These are phyloP conservation scores for Myotis planiceps DNA, from an alignment of 2,797 vertebrate genomes.

Conservation along the genomic window DNA sequence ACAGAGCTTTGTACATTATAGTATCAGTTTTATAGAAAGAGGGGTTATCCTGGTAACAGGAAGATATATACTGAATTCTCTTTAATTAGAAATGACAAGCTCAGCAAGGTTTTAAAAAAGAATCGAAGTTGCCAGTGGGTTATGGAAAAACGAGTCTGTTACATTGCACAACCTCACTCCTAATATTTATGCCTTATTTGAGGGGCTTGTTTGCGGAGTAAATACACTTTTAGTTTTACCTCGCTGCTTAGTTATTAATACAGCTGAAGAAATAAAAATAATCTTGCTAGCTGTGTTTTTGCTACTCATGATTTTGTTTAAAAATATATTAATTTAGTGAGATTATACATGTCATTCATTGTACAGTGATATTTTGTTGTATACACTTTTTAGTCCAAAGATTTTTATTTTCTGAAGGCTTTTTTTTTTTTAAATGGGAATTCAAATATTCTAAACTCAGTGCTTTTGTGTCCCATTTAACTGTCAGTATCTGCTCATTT, in stretches of 20 bases:
- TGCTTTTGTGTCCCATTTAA: conserved; percentile 5
- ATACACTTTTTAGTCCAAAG: conserved; percentile 9
- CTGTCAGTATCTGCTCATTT: not conserved
- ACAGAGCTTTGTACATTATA: not conserved
- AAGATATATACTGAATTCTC: not conserved
- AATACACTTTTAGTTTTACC: conserved; percentile 79
- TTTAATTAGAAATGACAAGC: conserved; percentile 57
- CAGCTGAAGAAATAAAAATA: conserved; percentile 80
- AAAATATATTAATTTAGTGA: conserved; percentile 75
- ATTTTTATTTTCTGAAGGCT: not conserved
- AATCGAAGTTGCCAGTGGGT: conserved; percentile 24
- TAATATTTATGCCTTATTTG: conserved; percentile 79
- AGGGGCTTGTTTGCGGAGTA: conserved; percentile 77
- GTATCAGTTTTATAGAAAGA: not conserved
- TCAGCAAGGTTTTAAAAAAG: conserved; percentile 40
- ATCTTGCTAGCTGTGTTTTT: conserved; percentile 70
- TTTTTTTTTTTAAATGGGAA: not conserved
- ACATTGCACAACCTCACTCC: conserved; percentile 69
- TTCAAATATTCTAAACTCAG: not conserved
- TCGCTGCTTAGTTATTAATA: conserved; percentile 81
- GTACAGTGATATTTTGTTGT: conserved; percentile 69
- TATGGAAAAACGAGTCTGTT: conserved; percentile 67
- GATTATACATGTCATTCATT: conserved; percentile 65
- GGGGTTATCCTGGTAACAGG: not conserved
- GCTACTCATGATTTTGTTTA: conserved; percentile 71